Conservation (phyloP, 2,113 vertebrate genomes). For the Canis aureus region DNA sequence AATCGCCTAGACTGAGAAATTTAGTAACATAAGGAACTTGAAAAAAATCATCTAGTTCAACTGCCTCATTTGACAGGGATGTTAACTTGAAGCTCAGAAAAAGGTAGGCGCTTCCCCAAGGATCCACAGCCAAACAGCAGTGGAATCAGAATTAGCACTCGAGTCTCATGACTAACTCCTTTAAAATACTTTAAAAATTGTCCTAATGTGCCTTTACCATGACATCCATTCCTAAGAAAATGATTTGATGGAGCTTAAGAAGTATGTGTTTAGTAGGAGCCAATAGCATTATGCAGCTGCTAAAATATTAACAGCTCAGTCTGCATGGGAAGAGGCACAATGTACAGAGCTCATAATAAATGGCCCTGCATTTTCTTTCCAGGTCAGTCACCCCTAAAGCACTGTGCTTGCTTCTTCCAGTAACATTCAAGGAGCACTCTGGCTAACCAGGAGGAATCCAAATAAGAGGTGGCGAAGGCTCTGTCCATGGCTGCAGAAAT, state of each 20-base stretch:
- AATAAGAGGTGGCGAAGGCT: not conserved
- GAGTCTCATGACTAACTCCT: not conserved
- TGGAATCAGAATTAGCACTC: not conserved
- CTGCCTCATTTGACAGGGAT: not conserved
- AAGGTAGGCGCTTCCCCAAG: not conserved
- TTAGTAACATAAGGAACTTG: not conserved
- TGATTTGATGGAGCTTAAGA: not conserved
- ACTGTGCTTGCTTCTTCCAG: not conserved
- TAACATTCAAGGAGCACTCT: not conserved
- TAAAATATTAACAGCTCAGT: not conserved
- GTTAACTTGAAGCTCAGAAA: slow-evolving; percentile 1
- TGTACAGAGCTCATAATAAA: not conserved
- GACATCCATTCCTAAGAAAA: not conserved
- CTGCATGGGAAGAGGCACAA: rapidly evolving
- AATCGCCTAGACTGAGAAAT: not conserved
- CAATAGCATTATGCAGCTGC: not conserved
- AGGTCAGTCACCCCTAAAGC: not conserved
- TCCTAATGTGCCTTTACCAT: not conserved
- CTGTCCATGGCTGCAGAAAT: not conserved
- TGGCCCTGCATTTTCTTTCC: not conserved
- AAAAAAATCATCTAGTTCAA: not conserved
- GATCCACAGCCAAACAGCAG: not conserved
- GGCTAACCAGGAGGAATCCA: not conserved
- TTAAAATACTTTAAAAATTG: not conserved
- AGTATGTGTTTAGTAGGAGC: not conserved